phyloP scores from a whole-genome alignment of 1,140 invertebrate genomes.

The Gryllus bimaculatus region DNA sequence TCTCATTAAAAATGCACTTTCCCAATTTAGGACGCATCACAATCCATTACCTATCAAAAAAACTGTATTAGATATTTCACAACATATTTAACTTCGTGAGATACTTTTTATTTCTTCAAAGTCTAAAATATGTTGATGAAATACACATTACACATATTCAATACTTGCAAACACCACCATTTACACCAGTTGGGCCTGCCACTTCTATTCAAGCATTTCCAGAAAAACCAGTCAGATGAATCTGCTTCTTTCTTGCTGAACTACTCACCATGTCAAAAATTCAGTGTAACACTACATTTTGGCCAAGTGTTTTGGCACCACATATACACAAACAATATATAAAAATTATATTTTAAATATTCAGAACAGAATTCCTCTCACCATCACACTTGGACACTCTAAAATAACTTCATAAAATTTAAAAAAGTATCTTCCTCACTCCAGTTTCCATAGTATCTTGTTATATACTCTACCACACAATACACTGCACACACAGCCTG shows the following conservation, averaged over 20 bases:
- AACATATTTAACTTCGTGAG: not conserved
- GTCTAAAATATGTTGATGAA: not conserved
- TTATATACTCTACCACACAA: not conserved
- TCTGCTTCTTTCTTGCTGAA: not conserved
- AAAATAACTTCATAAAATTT: not conserved
- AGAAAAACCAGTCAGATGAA: not conserved
- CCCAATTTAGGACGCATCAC: not conserved
- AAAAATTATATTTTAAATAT: slow-evolving; percentile 6
- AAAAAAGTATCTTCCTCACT: not conserved
- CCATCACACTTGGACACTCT: not conserved
- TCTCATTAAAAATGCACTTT: not conserved
- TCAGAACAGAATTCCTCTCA: not conserved
- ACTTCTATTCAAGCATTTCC: not conserved
- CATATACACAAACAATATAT: not conserved
- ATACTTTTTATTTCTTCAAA: not conserved
- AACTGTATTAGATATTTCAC: not conserved
- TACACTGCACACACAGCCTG: not conserved
- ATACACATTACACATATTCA: too few relatives aligned
- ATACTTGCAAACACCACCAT: not conserved
- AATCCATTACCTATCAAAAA: not conserved
- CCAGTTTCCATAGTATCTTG: not conserved
- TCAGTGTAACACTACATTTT: not conserved
- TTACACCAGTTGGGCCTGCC: not conserved
- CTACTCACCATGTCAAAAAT: not conserved
- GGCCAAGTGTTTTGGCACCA: not conserved